A percentile compares a stretch with the other conserved stretches of the same genome.
Conservation (phyloP, 2,113 vertebrate species). For the Corapipo altera region DNA sequence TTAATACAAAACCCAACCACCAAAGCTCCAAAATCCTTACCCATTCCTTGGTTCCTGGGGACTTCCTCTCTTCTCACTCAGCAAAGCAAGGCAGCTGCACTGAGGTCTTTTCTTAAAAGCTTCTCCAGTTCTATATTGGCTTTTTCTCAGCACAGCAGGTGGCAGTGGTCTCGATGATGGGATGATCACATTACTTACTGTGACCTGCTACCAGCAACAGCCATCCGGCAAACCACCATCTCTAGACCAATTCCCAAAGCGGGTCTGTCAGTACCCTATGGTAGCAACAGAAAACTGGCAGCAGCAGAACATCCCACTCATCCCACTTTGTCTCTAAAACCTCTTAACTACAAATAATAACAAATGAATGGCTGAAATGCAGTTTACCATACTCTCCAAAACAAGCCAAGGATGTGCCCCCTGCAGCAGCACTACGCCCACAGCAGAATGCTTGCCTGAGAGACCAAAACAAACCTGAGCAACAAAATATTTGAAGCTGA, state of each 20-base stretch:
- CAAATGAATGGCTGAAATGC: not conserved
- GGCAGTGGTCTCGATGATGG: not conserved
- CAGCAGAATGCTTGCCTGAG: not conserved
- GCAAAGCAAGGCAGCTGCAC: not conserved
- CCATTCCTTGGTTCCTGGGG: not conserved
- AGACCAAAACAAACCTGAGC: not conserved
- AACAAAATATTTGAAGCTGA: not conserved
- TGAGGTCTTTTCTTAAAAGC: not conserved
- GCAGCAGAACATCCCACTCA: not conserved
- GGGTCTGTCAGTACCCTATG: not conserved
- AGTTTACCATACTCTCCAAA: not conserved
- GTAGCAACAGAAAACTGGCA: not conserved
- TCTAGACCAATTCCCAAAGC: not conserved
- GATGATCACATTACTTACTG: not conserved
- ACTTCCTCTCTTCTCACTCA: not conserved
- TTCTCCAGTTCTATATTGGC: not conserved
- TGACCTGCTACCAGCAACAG: not conserved
- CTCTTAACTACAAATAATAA: not conserved
- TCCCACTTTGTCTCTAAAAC: not conserved
- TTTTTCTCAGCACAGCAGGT: not conserved
- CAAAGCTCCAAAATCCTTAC: not conserved
- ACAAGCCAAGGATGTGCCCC: not conserved
- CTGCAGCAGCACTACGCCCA: not conserved
- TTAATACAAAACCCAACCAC: not conserved
- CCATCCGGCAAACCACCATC: not conserved